Base-by-base conservation (phyloP, 2,888 invertebrate genomes). In the Lissonota sp. region DNA sequence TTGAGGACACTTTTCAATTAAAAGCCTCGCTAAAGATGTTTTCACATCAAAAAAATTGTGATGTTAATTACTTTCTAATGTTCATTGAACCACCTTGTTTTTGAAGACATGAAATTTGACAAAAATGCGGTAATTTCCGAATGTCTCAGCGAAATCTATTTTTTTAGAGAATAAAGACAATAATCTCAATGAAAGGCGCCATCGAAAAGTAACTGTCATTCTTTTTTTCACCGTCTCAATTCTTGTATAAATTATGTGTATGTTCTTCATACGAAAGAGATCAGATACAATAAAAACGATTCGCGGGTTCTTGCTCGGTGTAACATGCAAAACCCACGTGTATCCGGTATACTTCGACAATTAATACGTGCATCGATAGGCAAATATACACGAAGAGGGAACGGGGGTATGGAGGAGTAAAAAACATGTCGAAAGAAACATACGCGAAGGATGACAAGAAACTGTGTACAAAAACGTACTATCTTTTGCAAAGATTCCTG, bases 211-310 rank as follows among this genome's bases (percentile, higher is more conserved):
- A 26, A 26, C 26, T 26, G 26, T 1, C 26, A 26, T 26, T 26
- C 26, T 26, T 26, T 26, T 26, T 26, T 26, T 26, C 26, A 26
- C 26, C 26, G 26, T 26, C 1, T 26, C 26, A 26, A 26, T 26
- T 2, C 26, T 26, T 26, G 26, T 26, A 26, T 26, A 26, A 26
- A 3, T 26, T 10, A 10, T 4, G 8, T 60, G 12, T 16, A 37
- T 66, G 26, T 42, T 42, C 51, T 8, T 42, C 39, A 67, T 46
- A 40, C 49, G 60, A 81, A 42, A 10, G 66, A 26, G 71, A 83
- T 83, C 83, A 81, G 83, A 83, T 83, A 81, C 79, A 74, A 69
- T 49, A 74, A 72, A 81, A 81, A 81, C 62, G 57, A 74, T 81
- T 60, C 71, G 57, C 26, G 63, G 3, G 26, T 40, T 71, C 69